These are phyloP conservation scores for Cygnus buccinator DNA, from an alignment of 2,113 vertebrate species.

Conservation along the genomic window DNA sequence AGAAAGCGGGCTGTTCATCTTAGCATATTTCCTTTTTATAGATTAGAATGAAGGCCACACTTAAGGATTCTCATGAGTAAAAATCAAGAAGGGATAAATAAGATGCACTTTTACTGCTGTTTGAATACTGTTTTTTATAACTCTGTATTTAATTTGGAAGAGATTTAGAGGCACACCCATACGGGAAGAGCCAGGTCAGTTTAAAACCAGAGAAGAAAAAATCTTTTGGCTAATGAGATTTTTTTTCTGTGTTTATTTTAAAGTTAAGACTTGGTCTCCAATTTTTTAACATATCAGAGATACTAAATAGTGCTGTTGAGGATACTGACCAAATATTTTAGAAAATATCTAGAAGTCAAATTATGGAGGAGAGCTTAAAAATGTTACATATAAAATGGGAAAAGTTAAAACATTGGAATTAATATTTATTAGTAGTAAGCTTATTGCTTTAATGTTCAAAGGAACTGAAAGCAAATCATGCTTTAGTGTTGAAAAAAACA, in stretches of 20 bases:
- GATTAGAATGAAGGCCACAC: neutral
- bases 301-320: neutral
- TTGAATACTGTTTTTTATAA: neutral
- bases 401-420: neutral
- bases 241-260: neutral
- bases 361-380: neutral
- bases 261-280: neutral
- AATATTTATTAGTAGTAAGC: neutral
- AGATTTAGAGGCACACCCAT: conserved; percentile 16
- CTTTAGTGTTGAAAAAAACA: neutral
- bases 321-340: neutral
- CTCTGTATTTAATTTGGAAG: conserved; percentile 23
- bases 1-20: neutral
- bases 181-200: neutral
- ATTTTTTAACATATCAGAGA: neutral
- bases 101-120: neutral
- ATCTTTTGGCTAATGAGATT: neutral
- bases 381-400: neutral
- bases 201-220: neutral
- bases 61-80: neutral
- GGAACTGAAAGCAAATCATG: neutral
- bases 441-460: neutral
- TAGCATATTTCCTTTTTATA: neutral
- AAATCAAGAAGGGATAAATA: neutral
- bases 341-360: neutral